Conservation (phyloP, 2,888 invertebrate genomes). For the Tipula helvola region DNA sequence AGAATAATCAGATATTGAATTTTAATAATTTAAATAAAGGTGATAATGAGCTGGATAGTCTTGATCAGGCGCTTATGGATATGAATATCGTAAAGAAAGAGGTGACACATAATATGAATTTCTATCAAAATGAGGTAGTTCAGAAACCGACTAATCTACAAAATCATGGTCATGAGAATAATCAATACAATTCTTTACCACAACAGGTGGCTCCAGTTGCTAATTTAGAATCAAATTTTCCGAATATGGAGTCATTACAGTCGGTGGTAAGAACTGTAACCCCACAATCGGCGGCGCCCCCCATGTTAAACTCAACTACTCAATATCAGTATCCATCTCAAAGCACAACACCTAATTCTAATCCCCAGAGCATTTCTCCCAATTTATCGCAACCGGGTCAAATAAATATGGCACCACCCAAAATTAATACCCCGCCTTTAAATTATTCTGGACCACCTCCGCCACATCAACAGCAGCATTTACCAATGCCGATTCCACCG, state of each 20-base stretch:
- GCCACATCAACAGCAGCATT: conserved; percentile 11
- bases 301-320: conserved; percentile 13
- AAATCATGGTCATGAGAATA: background rate
- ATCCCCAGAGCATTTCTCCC: background rate
- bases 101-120: background rate
- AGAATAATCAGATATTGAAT: background rate
- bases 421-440: conserved; percentile 11
- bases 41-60: conserved; percentile 10
- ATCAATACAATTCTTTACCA: background rate
- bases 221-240: conserved; percentile 13
- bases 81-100: conserved; percentile 8
- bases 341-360: background rate
- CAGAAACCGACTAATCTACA: background rate
- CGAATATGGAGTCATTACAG: background rate
- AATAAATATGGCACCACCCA: background rate
- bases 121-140: background rate
- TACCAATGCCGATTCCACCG: conserved; percentile 16
- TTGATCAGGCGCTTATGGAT: conserved; percentile 13
- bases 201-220: conserved; percentile 16
- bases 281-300: conserved; percentile 13
- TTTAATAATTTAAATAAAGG: background rate
- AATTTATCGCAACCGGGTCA: background rate
- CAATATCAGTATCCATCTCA: conserved; percentile 4
- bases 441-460: conserved; percentile 13
- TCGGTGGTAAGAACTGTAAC: conserved; percentile 9